Percentiles rank a stretch among this genome's conserved stretches.
These are phyloP conservation scores for Drosophila nr. perissopoda DNA, from an alignment of 2,888 invertebrate genomes.

Conservation along the genomic window DNA sequence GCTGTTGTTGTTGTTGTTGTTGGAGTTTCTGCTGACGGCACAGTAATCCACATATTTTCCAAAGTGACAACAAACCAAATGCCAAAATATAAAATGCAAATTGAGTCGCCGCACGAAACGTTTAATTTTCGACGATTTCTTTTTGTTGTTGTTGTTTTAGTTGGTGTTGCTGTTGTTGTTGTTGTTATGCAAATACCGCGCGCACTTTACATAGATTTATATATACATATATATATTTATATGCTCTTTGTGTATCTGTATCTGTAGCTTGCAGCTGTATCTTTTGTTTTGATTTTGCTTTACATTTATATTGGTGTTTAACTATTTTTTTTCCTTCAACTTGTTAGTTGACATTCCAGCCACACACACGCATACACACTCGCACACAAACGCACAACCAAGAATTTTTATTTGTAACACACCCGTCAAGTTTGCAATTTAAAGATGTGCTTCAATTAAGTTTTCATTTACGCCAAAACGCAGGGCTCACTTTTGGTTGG, in stretches of 20 bases:
- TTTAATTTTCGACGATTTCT: constrained; percentile 40
- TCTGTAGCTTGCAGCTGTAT: constrained; percentile 33
- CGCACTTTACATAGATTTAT: constrained; percentile 35
- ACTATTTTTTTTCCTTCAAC: constrained; percentile 53
- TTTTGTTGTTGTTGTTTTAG: constrained; percentile 19
- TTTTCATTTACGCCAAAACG: constrained; percentile 30
- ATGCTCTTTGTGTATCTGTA: constrained; percentile 26
- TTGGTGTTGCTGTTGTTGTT: constrained; percentile 17
- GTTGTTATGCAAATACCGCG: constrained; percentile 35
- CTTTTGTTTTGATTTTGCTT: constrained; percentile 33
- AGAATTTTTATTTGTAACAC: constrained; percentile 28
- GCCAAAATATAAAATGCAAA: constrained; percentile 44
- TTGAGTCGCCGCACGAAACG: constrained; percentile 29
- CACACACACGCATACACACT: constrained; percentile 13
- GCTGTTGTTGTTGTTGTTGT: constrained; percentile 28
- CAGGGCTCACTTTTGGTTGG: constrained; percentile 24
- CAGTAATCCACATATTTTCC: constrained; percentile 78
- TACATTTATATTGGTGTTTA: constrained; percentile 13
- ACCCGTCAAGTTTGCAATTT: constrained; percentile 20
- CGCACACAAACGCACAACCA: constrained; percentile 28
- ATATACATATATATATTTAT: background rate
- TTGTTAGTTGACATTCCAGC: constrained; percentile 78
- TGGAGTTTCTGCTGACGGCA: constrained; percentile 67
- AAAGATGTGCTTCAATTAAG: constrained; percentile 21
- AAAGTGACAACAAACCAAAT: constrained; percentile 49